Conservation (phyloP, 2,797 vertebrate genomes). For the Carcharodon carcharias region DNA sequence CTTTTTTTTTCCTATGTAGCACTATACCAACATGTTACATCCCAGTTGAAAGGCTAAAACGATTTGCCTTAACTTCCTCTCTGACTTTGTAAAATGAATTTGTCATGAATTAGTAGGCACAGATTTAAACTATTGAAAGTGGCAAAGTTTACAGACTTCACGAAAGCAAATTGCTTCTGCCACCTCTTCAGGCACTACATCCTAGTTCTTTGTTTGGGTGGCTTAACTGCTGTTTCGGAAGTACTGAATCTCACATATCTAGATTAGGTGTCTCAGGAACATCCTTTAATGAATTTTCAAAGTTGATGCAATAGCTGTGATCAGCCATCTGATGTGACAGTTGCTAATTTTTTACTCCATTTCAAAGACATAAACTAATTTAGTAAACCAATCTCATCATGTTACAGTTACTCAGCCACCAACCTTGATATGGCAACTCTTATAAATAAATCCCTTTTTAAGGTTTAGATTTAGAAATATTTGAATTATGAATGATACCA, state of each 20-base stretch:
- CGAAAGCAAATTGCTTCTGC: background rate
- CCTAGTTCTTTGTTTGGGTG: conserved; percentile 30
- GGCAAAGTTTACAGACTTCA: conserved; percentile 21
- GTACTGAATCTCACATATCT: conserved; percentile 29
- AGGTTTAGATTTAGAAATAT: background rate
- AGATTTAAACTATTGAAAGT: conserved; percentile 10
- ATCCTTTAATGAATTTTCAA: conserved; percentile 24
- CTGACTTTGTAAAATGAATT: conserved; percentile 5
- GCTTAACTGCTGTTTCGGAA: conserved; percentile 29
- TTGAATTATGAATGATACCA: background rate
- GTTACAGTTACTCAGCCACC: background rate
- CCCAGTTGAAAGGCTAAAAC: background rate
- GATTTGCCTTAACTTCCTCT: background rate
- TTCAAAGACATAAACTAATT: conserved; percentile 34
- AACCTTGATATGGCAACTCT: background rate
- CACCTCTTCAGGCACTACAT: conserved; percentile 17
- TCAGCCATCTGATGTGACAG: conserved; percentile 35
- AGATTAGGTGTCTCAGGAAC: conserved; percentile 33
- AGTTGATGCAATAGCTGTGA: conserved; percentile 29
- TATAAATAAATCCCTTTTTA: background rate
- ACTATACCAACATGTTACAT: background rate
- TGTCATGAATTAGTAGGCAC: background rate
- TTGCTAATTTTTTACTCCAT: conserved; percentile 30
- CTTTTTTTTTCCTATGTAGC: background rate
- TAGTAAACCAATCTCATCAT: conserved; percentile 29